Evolutionary conservation across 2,797 vertebrate genomes (phyloP).

Genomic region (Pantherophis vulpinus): DNA sequence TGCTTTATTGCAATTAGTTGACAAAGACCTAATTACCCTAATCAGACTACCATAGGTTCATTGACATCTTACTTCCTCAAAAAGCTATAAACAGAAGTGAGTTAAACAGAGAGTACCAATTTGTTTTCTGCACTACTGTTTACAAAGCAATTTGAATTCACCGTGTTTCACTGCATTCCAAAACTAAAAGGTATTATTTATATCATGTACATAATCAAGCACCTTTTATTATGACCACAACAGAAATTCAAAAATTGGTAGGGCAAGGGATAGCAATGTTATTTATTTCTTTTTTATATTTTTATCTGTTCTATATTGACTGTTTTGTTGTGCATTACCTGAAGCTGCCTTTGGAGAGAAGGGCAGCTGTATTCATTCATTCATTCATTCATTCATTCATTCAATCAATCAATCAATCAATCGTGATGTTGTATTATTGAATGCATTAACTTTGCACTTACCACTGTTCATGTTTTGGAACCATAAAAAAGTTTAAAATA

Average conservation of each 20-base stretch:
- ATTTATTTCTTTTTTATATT: neutral
- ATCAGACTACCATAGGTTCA: slow-evolving; percentile 78
- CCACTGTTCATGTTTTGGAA: neutral
- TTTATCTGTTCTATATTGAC: neutral
- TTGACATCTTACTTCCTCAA: slow-evolving; percentile 82
- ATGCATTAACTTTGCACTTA: neutral
- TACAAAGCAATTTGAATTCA: slow-evolving; percentile 76
- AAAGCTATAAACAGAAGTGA: slow-evolving; percentile 78
- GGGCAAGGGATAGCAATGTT: neutral
- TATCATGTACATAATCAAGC: neutral
- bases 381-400: too few species aligned
- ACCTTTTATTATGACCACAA: neutral
- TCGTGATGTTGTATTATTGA: neutral
- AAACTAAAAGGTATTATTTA: slow-evolving; percentile 55
- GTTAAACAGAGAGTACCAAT: slow-evolving; percentile 71
- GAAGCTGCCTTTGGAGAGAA: neutral
- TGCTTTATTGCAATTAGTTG: slow-evolving; percentile 79
- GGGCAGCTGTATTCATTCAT: neutral
- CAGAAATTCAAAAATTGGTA: neutral
- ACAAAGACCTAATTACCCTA: slow-evolving; percentile 82
- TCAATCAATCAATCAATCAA: too few species aligned
- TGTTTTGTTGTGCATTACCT: neutral
- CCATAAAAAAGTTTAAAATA: neutral
- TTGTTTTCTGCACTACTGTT: slow-evolving; percentile 72
- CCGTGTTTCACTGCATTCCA: slow-evolving; percentile 54